Evolutionary conservation across 2,888 invertebrate species (phyloP).

Genomic region (Sialis fuliginosa): DNA sequence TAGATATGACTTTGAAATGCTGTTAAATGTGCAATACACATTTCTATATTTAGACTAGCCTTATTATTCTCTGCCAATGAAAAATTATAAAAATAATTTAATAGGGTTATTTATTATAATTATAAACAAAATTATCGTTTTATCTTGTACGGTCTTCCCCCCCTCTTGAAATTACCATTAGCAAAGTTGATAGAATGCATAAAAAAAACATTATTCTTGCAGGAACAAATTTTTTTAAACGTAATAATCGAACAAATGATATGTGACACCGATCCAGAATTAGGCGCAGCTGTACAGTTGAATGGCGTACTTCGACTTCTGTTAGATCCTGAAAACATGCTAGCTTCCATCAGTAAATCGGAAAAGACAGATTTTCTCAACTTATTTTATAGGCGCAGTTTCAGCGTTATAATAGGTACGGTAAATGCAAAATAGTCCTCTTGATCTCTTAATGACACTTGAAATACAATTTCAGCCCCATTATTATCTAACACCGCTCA

Average conservation of each 20-base stretch:
- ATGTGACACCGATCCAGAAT: conserved; percentile 88
- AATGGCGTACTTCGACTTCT: conserved; percentile 86
- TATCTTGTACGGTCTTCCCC: no score
- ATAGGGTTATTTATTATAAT: no score
- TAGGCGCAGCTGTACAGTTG: conserved; percentile 93
- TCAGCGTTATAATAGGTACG: conserved; percentile 83
- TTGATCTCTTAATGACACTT: conserved; percentile 3
- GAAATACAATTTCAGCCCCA: conserved; percentile 44
- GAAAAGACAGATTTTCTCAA: conserved; percentile 97
- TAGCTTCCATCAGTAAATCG: conserved; percentile 79
- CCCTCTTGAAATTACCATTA: no score
- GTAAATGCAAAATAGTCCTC: conserved; percentile 6
- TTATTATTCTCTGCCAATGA: no score
- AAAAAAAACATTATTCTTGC: conserved; percentile 15
- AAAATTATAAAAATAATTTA: no score
- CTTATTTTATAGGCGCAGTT: conserved; percentile 97
- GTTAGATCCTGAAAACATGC: conserved; percentile 96
- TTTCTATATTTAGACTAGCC: no score
- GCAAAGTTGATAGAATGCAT: no score
- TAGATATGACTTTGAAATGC: no score
- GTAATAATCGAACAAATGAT: conserved; percentile 98
- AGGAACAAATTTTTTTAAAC: conserved; percentile 91
- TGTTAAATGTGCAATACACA: no score
- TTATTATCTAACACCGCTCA: conserved; percentile 81
- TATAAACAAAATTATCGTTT: no score